These are phyloP conservation scores for Hemithea aestivaria DNA, from an alignment of 2,888 invertebrate genomes.

Conservation along the genomic window DNA sequence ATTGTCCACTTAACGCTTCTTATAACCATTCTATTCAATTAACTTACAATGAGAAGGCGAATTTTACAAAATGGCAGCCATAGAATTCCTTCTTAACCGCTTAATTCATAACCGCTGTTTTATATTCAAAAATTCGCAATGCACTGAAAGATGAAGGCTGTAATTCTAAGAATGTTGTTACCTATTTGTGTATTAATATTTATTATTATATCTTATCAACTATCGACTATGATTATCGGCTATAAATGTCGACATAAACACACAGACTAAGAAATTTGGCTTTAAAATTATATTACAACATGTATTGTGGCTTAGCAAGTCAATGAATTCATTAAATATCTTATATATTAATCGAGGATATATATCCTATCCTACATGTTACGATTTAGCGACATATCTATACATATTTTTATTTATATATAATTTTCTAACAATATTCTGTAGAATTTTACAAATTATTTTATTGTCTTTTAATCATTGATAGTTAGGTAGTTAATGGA, in stretches of 20 bases:
- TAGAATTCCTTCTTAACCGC: conserved; percentile 3
- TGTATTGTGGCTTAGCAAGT: conserved; percentile 73
- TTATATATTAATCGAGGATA: conserved; percentile 56
- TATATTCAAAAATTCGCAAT: conserved; percentile 23
- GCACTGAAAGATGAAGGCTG: conserved; percentile 56
- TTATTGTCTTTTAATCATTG: conserved; percentile 60
- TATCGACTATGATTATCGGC: conserved; percentile 71
- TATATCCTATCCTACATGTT: conserved; percentile 51
- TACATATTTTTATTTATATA: conserved; percentile 63
- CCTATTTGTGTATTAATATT: conserved; percentile 72
- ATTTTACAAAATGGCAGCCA: conserved; percentile 9
- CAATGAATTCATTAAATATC: conserved; percentile 67
- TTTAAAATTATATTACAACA: conserved; percentile 75
- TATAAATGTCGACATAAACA: conserved; percentile 68
- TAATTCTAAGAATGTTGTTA: conserved; percentile 71
- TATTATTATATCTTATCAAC: conserved; percentile 66
- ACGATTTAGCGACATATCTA: conserved; percentile 63
- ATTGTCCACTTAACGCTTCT: no score
- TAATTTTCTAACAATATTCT: conserved; percentile 75
- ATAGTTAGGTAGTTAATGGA: conserved; percentile 56
- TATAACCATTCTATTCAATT: no score
- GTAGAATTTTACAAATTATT: conserved; percentile 72
- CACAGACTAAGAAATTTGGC: conserved; percentile 80
- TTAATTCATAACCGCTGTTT: conserved; percentile 1
- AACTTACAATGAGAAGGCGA: conserved; percentile 16